These are phyloP conservation scores for Anas capensis DNA, from an alignment of 2,797 vertebrate species.

Conservation along the genomic window DNA sequence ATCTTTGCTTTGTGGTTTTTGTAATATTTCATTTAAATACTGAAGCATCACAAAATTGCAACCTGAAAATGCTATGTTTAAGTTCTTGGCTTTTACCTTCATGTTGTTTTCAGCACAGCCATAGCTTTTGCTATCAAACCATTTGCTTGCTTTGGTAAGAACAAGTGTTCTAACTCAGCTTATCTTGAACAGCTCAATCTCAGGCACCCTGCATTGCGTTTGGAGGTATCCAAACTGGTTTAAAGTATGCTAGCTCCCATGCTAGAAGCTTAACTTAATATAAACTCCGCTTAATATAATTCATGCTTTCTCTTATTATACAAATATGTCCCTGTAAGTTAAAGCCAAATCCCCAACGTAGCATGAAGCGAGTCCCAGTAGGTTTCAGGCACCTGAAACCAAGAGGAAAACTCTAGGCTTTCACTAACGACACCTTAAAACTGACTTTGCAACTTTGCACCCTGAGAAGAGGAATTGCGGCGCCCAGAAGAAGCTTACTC, in stretches of 20 bases:
- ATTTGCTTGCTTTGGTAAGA: background rate
- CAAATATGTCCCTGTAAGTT: background rate
- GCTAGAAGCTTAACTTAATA: background rate
- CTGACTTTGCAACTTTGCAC: background rate
- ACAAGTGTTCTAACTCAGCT: background rate
- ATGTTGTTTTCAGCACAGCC: background rate
- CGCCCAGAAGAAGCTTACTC: background rate
- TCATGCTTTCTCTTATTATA: background rate
- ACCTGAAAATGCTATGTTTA: slow-evolving; percentile 55
- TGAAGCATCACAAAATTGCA: slow-evolving; percentile 18
- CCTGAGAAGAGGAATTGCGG: background rate
- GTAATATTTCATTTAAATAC: slow-evolving; percentile 62
- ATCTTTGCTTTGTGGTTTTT: slow-evolving; percentile 4
- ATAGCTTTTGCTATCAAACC: background rate
- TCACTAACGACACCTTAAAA: background rate
- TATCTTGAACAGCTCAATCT: background rate
- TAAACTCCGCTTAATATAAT: background rate
- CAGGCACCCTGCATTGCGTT: fast-evolving
- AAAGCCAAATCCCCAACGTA: background rate
- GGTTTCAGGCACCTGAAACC: background rate
- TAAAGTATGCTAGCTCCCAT: background rate
- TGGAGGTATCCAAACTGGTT: background rate
- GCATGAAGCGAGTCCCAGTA: background rate
- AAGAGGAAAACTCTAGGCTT: background rate
- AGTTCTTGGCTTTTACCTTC: slow-evolving; percentile 34